Evolutionary conservation across 2,888 invertebrate genomes (phyloP), one percentile per base, ranked within the genome.

Genomic region (Formica aserva): DNA sequence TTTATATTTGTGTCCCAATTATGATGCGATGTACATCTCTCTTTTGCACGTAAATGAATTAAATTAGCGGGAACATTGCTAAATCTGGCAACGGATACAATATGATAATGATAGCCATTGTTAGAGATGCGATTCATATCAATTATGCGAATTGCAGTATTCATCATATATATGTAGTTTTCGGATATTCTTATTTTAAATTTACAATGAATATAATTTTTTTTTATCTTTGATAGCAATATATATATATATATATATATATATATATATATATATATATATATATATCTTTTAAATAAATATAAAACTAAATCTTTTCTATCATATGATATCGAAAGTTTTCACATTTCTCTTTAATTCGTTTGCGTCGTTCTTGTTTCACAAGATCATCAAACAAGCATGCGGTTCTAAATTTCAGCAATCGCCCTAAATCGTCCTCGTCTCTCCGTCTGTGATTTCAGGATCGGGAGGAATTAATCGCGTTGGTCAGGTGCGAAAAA

Each of bases 401-500:
- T 15, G 9, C 9, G n/a, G 1, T 38, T 45, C 5, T 13, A 32
- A 32, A 60, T 60, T 71, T 32, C 13, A 26, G 32, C 22, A 69
- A 29, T 3, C 15, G 4, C 6, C 18, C 52, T n/a, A 63, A 52
- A 63, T 63, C 15, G 32, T 15, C 62, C 65, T 18, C 18, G 71
- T 60, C n/a, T 60, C n/a, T 72, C 38, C n/a, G 29, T 57, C 13
- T 13, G 6, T 62, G 57, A 78, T 83, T 63, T 74, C 22, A 63
- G 18, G 41, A 66, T 45, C 60, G 38, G 38, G 11, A 57, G 45
- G 29, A 57, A 77, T 72, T 84, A 66, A 76, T 81, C 67, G 63
- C 11, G 29, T 35, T 45, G 9, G n/a, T 45, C 22, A 82, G 29
- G 29, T 66, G 85, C 67, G 45, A 66, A 75, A 74, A 86, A 83